phyloP scores from a whole-genome alignment of 2,113 vertebrate species.

The Anoplopoma fimbria region DNA sequence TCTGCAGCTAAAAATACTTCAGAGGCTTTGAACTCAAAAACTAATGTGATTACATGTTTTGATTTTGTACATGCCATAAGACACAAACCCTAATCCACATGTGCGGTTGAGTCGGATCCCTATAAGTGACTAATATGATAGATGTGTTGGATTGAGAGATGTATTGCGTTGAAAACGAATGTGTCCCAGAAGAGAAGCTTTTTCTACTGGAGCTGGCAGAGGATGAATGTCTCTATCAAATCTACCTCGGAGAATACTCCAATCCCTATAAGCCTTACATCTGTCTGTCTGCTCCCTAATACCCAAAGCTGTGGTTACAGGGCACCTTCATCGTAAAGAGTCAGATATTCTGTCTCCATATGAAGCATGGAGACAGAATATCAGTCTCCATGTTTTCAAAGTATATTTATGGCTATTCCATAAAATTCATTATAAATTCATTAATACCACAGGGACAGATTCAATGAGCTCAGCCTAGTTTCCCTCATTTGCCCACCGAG shows the following conservation, averaged over 20 bases:
- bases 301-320: conserved; percentile 35
- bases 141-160: conserved; percentile 58
- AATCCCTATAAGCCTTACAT: conserved; percentile 61
- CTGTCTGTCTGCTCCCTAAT: conserved; percentile 36
- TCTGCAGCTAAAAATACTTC: not conserved
- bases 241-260: conserved; percentile 56
- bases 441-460: conserved; percentile 76
- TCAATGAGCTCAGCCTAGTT: conserved; percentile 77
- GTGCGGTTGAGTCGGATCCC: conserved; percentile 49
- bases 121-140: conserved; percentile 56
- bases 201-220: conserved; percentile 49
- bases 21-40: conserved; percentile 33
- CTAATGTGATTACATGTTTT: conserved; percentile 14
- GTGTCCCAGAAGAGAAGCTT: conserved; percentile 47
- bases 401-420: conserved; percentile 67
- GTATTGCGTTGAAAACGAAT: conserved; percentile 58
- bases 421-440: conserved; percentile 79
- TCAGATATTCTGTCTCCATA: conserved; percentile 23
- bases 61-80: conserved; percentile 4
- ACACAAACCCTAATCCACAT: conserved; percentile 42
- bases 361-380: too few relatives aligned
- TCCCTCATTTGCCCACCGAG: conserved; percentile 76
- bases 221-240: conserved; percentile 65
- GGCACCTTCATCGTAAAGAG: conserved; percentile 36
- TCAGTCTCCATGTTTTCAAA: too few relatives aligned